These are phyloP conservation scores for Heterodera schachtii DNA, from an alignment of 1,140 invertebrate genomes.

Conservation along the genomic window DNA sequence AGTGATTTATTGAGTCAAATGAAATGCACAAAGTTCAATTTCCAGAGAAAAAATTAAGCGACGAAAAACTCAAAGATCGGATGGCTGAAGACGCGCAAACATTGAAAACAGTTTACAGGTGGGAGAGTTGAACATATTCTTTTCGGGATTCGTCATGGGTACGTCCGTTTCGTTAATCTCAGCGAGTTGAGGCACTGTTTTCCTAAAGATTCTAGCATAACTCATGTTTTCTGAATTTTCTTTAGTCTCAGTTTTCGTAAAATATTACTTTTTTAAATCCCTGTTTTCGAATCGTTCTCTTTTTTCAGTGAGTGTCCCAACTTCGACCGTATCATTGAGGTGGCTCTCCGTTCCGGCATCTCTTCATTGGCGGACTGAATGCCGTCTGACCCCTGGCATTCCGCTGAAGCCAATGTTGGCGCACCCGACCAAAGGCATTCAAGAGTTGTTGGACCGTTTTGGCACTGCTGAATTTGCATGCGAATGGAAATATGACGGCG, in stretches of 20 bases:
- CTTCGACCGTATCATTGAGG: conserved; percentile 83
- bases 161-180: too few relatives aligned
- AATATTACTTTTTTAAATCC: too few relatives aligned
- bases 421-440: conserved; percentile 87
- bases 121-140: conserved; percentile 54
- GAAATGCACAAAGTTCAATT: conserved; percentile 53
- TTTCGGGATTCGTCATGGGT: background rate
- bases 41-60: conserved; percentile 67
- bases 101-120: conserved; percentile 91
- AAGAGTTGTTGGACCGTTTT: conserved; percentile 86
- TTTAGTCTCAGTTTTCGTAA: too few relatives aligned
- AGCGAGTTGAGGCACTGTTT: too few relatives aligned
- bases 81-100: conserved; percentile 78
- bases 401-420: conserved; percentile 98
- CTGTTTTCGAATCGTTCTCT: too few relatives aligned
- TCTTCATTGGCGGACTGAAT: conserved; percentile 78
- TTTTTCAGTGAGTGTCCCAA: conserved; percentile 86
- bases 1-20: conserved; percentile 36
- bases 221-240: too few relatives aligned
- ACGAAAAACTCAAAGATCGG: conserved; percentile 79
- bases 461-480: conserved; percentile 91
- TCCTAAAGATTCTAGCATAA: too few relatives aligned
- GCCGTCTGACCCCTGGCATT: conserved; percentile 73
- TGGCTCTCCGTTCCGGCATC: conserved; percentile 80
- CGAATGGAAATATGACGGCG: conserved; percentile 99